A percentile compares a stretch with the other conserved stretches of the same genome.
phyloP scores from a whole-genome alignment of 2,113 vertebrate species.

The Trogon melanurus region DNA sequence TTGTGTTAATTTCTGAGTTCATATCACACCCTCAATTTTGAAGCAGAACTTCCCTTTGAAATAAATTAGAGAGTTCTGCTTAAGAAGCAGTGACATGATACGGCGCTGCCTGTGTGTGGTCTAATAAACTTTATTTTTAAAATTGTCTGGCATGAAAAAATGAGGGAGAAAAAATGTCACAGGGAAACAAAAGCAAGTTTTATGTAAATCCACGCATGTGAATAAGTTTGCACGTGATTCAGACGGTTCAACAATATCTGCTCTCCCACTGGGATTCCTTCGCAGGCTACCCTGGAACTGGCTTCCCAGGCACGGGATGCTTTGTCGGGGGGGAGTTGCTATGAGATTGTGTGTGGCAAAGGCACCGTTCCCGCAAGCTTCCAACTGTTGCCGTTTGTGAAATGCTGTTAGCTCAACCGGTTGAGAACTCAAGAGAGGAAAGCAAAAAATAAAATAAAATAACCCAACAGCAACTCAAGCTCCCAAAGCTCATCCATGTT shows the following conservation, averaged over 20 bases:
- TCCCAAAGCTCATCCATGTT: slow-evolving; percentile 34
- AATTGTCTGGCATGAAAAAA: slow-evolving; percentile 30
- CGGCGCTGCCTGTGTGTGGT: slow-evolving; percentile 53
- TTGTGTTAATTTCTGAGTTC: slow-evolving; percentile 65
- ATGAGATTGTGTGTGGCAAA: neutral
- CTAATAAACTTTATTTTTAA: slow-evolving; percentile 38
- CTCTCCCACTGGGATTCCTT: slow-evolving; percentile 28
- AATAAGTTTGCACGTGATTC: neutral
- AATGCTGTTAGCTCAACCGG: neutral
- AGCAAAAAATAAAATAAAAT: neutral
- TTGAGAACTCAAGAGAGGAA: neutral
- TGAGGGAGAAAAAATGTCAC: slow-evolving; percentile 19
- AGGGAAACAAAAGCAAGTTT: slow-evolving; percentile 39
- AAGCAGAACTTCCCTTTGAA: slow-evolving; percentile 67
- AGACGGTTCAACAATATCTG: neutral
- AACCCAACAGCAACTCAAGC: neutral
- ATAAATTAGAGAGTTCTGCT: slow-evolving; percentile 64
- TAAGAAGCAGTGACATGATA: slow-evolving; percentile 59
- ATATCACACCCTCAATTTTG: slow-evolving; percentile 70
- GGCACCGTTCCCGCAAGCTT: neutral
- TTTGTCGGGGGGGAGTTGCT: neutral
- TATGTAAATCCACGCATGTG: slow-evolving; percentile 6
- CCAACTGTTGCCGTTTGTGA: neutral
- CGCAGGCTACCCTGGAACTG: neutral
- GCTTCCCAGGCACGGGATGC: neutral